Evolutionary conservation across 2,888 invertebrate genomes (phyloP).

Genomic region (Meteorus colon): DNA sequence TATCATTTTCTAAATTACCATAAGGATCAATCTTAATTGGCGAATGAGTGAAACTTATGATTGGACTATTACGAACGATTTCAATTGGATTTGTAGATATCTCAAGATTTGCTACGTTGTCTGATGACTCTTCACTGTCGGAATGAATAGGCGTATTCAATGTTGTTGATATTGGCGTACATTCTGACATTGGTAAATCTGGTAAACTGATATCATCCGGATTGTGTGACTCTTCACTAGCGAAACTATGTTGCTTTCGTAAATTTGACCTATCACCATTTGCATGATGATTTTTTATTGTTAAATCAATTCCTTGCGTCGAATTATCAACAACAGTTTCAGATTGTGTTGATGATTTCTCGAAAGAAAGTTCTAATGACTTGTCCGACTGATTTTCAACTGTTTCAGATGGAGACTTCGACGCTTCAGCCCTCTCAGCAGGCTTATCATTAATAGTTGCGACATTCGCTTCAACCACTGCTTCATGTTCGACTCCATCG

Average conservation of each 20-base stretch:
- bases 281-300: constrained; percentile 21
- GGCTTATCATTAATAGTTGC: constrained; percentile 42
- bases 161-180: constrained; percentile 69
- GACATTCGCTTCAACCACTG: constrained; percentile 41
- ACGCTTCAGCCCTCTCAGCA: not conserved
- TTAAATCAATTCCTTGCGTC: not conserved
- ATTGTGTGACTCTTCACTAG: constrained; percentile 66
- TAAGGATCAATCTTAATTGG: constrained; percentile 63
- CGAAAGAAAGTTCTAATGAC: not conserved
- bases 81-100: constrained; percentile 67
- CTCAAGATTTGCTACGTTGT: constrained; percentile 54
- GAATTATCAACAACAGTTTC: not conserved
- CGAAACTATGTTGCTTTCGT: constrained; percentile 62
- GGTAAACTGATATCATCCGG: constrained; percentile 70
- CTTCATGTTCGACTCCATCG: not conserved
- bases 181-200: constrained; percentile 68
- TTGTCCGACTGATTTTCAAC: not conserved
- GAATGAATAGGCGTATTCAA: constrained; percentile 70
- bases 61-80: constrained; percentile 67
- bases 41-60: constrained; percentile 69
- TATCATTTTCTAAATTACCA: constrained; percentile 55
- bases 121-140: constrained; percentile 68
- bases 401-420: constrained; percentile 1
- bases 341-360: constrained; percentile 29
- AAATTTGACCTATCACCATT: constrained; percentile 43